Base-by-base conservation (phyloP, 2,888 invertebrate genomes). In the Phyto melanocephala region DNA sequence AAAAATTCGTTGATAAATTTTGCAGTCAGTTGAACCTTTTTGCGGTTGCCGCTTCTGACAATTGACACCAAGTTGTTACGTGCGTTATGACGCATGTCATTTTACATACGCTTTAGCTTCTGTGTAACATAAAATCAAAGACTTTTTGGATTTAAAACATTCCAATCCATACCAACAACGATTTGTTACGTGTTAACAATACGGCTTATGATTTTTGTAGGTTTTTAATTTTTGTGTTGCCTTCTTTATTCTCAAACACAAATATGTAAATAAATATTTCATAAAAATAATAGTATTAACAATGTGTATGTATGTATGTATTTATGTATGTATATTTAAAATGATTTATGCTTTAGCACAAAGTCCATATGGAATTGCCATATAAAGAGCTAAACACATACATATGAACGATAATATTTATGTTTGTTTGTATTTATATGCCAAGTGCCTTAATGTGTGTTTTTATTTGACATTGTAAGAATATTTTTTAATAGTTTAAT, bases 111-210 rank as follows among this genome's bases (percentile, higher is more conserved):
- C 13, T 72, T 37, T 63, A 17, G 62, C 75, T 74, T 75, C 74
- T 75, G 80, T 75, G 47, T 70, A 56, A 47, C 40, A 71, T 45
- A 58, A 76, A 60, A 67, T 71, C 65, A 76, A 67, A 65, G 54
- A 17, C 60, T 81, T 80, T 17, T 37, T 28, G 50, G 13, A 58
- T 52, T 70, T 54, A 72, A 71, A 67, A 67, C 65, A 81, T 81
- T 76, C 71, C 67, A 60, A 54, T 40, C 75, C 60, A 70, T 47
- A 74, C 60, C 17, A 78, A 78, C 47, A 47, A 47, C 68, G 42
- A 74, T 74, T 81, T 81, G 81, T 81, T 74, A 78, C 67, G 62
- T 81, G 77, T 81, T 68, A 81, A 81, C 81, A 81, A 81, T 78
- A 56, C 28, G 50, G 40, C 62, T 67, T 74, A 77, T 52, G 50